Conservation (phyloP, 2,888 invertebrate genomes). For the Lithosia quadra region DNA sequence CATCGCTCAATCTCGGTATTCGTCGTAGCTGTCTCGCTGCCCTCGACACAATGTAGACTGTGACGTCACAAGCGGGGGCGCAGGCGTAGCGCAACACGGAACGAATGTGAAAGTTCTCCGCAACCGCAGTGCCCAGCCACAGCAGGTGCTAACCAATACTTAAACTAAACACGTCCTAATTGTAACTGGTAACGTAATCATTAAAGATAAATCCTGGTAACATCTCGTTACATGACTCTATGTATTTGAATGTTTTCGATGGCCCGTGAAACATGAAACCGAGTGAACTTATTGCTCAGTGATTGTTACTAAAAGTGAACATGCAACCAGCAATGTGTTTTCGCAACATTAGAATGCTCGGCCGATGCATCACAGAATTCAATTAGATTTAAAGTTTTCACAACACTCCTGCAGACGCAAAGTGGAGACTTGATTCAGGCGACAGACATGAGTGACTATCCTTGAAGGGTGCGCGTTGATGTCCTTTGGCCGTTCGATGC, state of each 20-base stretch:
- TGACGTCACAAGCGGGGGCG: constrained; percentile 76
- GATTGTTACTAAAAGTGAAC: constrained; percentile 55
- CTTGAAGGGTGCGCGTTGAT: constrained; percentile 76
- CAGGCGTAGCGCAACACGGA: constrained; percentile 75
- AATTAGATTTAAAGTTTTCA: constrained; percentile 48
- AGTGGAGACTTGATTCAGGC: constrained; percentile 63
- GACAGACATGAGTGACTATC: constrained; percentile 65
- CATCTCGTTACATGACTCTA: constrained; percentile 24
- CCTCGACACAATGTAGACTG: constrained; percentile 56
- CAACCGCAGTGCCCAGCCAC: constrained; percentile 69
- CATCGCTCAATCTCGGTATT: constrained; percentile 24
- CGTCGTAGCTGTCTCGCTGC: constrained; percentile 49
- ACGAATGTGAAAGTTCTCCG: constrained; percentile 84
- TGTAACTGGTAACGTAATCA: constrained; percentile 45
- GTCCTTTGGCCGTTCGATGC: constrained; percentile 75
- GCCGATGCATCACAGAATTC: constrained; percentile 49
- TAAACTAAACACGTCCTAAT: constrained; percentile 57
- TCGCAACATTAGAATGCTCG: constrained; percentile 59
- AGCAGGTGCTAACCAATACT: constrained; percentile 77
- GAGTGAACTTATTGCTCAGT: constrained; percentile 55
- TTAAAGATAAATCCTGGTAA: constrained; percentile 32
- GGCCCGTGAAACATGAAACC: constrained; percentile 14
- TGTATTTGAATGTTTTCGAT: constrained; percentile 24
- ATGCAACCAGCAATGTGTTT: constrained; percentile 55
- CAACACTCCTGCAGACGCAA: constrained; percentile 62